phyloP scores from a whole-genome alignment of 2,888 invertebrate genomes.

The Monochamus alternatus region DNA sequence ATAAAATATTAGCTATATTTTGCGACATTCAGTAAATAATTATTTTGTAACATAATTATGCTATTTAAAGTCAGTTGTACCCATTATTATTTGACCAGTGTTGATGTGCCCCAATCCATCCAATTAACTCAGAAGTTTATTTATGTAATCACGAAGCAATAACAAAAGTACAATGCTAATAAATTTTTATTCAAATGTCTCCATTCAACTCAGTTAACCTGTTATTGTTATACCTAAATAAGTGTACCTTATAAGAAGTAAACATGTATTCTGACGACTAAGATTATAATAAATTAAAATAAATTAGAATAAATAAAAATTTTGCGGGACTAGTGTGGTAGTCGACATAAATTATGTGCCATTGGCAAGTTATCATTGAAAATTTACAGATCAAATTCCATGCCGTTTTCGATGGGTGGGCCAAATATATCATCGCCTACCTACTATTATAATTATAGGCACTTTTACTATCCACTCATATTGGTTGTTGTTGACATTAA shows the following conservation, averaged over 20 bases:
- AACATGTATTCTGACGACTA: slow-evolving; percentile 20
- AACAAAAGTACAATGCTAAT: slow-evolving; percentile 28
- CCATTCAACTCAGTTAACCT: slow-evolving; percentile 28
- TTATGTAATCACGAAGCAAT: slow-evolving; percentile 1
- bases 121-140: background rate
- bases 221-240: slow-evolving; percentile 29
- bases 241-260: slow-evolving; percentile 33
- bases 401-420: slow-evolving; percentile 29
- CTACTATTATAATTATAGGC: slow-evolving; percentile 29
- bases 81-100: background rate
- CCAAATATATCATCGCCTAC: slow-evolving; percentile 37
- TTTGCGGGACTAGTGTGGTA: slow-evolving; percentile 25
- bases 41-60: too few species aligned
- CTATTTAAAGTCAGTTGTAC: too few species aligned
- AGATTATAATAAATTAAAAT: slow-evolving; percentile 34
- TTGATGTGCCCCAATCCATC: background rate
- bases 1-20: too few species aligned
- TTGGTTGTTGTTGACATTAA: slow-evolving; percentile 30
- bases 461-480: slow-evolving; percentile 30
- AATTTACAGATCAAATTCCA: slow-evolving; percentile 32
- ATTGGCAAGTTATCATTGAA: slow-evolving; percentile 39
- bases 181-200: slow-evolving; percentile 28
- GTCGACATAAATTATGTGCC: slow-evolving; percentile 29
- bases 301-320: slow-evolving; percentile 34
- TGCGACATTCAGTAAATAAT: too few species aligned